Evolutionary conservation across 1,140 invertebrate species (phyloP).

Genomic region (Ephestia elutella): DNA sequence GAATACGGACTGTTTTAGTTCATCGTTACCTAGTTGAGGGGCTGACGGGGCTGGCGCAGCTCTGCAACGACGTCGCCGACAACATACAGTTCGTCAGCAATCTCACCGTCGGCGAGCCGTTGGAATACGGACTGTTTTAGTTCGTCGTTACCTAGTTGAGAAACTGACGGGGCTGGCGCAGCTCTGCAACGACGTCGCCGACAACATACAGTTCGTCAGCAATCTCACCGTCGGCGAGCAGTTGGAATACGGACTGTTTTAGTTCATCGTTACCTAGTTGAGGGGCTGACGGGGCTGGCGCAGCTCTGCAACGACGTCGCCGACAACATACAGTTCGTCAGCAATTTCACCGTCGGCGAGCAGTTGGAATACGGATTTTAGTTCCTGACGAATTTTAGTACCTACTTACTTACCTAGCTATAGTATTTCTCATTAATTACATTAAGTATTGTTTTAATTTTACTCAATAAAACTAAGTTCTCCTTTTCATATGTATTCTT

Average conservation of each 20-base stretch:
- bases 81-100: slow-evolving; percentile 72
- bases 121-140: slow-evolving; percentile 74
- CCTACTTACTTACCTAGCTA: no score
- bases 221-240: slow-evolving; percentile 73
- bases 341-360: slow-evolving; percentile 70
- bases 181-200: slow-evolving; percentile 68
- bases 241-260: slow-evolving; percentile 74
- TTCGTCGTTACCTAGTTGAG: no score
- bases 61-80: slow-evolving; percentile 71
- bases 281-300: slow-evolving; percentile 61
- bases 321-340: slow-evolving; percentile 72
- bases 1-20: slow-evolving; percentile 73
- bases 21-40: no score
- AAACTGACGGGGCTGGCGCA: slow-evolving; percentile 60
- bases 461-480: slow-evolving; percentile 26
- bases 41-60: slow-evolving; percentile 55
- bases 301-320: slow-evolving; percentile 68
- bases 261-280: no score
- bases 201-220: slow-evolving; percentile 72
- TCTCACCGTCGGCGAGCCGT: slow-evolving; percentile 72
- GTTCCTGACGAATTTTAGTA: no score
- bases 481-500: not conserved
- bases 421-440: no score
- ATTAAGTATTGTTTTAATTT: no score
- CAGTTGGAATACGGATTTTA: slow-evolving; percentile 75